Conservation (phyloP, 2,797 vertebrate genomes). For the Danio tinwini region DNA sequence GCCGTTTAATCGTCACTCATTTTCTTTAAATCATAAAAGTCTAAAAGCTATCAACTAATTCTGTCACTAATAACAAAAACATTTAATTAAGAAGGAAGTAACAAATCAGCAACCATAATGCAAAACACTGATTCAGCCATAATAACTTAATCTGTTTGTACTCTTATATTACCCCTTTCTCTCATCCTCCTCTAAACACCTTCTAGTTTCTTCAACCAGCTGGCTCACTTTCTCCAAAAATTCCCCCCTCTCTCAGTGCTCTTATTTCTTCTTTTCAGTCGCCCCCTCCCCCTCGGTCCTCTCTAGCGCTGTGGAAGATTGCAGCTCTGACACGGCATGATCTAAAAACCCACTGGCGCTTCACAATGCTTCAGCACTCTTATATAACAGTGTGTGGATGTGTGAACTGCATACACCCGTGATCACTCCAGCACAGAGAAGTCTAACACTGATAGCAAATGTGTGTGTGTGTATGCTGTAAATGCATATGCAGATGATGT, state of each 20-base stretch:
- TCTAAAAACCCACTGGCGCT: slow-evolving; percentile 80
- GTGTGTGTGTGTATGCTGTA: slow-evolving; percentile 5
- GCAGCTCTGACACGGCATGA: slow-evolving; percentile 75
- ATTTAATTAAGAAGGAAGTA: not conserved
- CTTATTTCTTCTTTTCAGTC: not conserved
- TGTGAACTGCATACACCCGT: slow-evolving; percentile 68
- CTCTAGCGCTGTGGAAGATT: slow-evolving; percentile 73
- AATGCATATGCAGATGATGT: slow-evolving; percentile 40
- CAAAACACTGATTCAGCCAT: not conserved
- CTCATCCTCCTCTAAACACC: not conserved
- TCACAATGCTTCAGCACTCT: slow-evolving; percentile 75
- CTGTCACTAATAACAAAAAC: no score
- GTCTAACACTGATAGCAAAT: slow-evolving; percentile 29
- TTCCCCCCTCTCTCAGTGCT: slow-evolving; percentile 44
- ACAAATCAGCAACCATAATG: not conserved
- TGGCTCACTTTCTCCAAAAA: not conserved
- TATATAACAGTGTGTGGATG: slow-evolving; percentile 76
- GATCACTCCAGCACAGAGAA: slow-evolving; percentile 54
- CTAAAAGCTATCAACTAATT: no score
- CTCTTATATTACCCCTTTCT: not conserved
- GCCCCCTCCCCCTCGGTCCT: slow-evolving; percentile 34
- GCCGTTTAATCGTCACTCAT: no score
- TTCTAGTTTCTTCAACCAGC: not conserved
- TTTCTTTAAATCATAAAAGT: no score
- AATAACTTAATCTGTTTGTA: not conserved